Evolutionary conservation across 2,113 vertebrate species (phyloP).

Genomic region (Paralichthys olivaceus): DNA sequence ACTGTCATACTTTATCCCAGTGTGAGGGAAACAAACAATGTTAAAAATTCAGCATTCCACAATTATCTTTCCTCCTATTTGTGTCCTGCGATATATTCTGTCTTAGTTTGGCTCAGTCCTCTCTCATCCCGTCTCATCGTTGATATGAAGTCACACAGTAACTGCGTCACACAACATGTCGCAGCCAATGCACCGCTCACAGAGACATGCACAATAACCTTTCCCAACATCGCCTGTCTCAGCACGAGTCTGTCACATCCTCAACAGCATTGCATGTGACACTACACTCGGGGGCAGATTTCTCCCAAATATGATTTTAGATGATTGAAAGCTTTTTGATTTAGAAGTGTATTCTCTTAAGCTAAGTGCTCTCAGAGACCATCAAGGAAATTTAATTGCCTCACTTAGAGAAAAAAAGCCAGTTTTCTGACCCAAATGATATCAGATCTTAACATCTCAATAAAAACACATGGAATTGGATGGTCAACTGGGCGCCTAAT

Average conservation of each 20-base stretch:
- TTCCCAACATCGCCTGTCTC: constrained; percentile 89
- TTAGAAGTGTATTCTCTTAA: constrained; percentile 99
- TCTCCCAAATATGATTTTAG: constrained; percentile 96
- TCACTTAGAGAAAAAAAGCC: constrained; percentile 88
- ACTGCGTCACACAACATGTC: constrained; percentile 88
- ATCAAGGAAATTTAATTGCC: constrained; percentile 99
- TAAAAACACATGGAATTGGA: constrained; percentile 98
- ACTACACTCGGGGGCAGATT: constrained; percentile 88
- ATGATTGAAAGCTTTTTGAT: constrained; percentile 99
- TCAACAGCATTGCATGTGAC: constrained; percentile 91
- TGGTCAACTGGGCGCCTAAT: constrained; percentile 95
- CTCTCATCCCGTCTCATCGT: constrained; percentile 32
- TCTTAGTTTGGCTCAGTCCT: constrained; percentile 22
- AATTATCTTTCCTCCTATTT: constrained; percentile 6
- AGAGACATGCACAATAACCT: constrained; percentile 89
- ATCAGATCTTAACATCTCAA: constrained; percentile 98
- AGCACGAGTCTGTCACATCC: constrained; percentile 90
- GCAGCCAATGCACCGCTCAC: constrained; percentile 85
- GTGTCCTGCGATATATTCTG: constrained; percentile 10
- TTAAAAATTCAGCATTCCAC: neutral
- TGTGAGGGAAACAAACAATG: neutral
- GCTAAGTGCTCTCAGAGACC: constrained; percentile 98
- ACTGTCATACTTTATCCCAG: neutral
- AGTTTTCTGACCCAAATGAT: constrained; percentile 97
- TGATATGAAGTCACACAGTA: constrained; percentile 67